Percentiles rank a stretch among this genome's conserved stretches.
These are phyloP conservation scores for Oligia fasciuncula DNA, from an alignment of 2,888 invertebrate species.

Conservation along the genomic window DNA sequence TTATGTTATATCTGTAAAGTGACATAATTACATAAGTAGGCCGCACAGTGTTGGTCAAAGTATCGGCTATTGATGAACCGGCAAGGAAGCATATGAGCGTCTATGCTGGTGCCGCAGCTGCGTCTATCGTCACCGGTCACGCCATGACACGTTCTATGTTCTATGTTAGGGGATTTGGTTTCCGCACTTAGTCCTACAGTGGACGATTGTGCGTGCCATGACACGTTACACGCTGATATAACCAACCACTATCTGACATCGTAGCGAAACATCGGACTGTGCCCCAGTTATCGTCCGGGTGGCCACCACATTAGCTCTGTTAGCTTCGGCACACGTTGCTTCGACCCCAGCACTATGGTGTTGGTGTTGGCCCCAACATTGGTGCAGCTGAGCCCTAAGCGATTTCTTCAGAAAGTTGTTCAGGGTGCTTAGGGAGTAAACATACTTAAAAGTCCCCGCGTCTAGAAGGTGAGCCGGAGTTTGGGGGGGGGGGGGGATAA, in stretches of 20 bases:
- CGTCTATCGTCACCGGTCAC: too few relatives aligned
- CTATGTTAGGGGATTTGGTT: too few relatives aligned
- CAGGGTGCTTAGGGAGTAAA: too few relatives aligned
- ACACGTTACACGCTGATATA: background rate
- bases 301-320: background rate
- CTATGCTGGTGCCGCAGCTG: background rate
- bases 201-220: too few relatives aligned
- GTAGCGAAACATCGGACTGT: background rate
- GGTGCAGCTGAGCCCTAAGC: background rate
- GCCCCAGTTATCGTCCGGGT: background rate
- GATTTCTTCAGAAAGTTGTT: too few relatives aligned
- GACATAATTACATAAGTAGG: slow-evolving; percentile 14
- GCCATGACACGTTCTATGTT: background rate
- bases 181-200: too few relatives aligned
- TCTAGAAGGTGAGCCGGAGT: too few relatives aligned
- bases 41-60: too few relatives aligned
- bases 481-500: too few relatives aligned
- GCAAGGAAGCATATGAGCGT: background rate
- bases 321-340: background rate
- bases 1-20: slow-evolving; percentile 80
- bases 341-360: background rate
- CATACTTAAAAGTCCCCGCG: too few relatives aligned
- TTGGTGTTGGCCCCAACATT: background rate
- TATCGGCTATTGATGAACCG: background rate
- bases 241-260: background rate